Base-by-base conservation (phyloP, 35 echinoderm and acorn worm genomes). In the Apostichopus japonicus region DNA sequence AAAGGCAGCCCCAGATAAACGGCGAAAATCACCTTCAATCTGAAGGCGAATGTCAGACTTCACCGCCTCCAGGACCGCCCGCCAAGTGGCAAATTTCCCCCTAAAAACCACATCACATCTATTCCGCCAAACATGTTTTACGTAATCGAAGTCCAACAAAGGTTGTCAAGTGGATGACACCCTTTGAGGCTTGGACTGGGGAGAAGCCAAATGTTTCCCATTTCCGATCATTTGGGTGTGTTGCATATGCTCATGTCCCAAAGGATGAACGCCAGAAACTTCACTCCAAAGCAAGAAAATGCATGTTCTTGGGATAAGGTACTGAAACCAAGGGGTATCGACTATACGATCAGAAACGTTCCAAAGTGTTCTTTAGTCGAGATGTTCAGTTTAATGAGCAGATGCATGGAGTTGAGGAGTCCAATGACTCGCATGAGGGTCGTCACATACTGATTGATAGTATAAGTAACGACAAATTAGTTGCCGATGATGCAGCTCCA, bases 391-490 rank as follows among this genome's bases (percentile, higher is more conserved):
- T 27, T 57, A 13, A 84, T 54, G 81, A 57, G 53, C 9, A 13
- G 81, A 21, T 84, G 81, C 53, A 84, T 84, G 81, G 81, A 21
- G 44, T 27, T 53, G 11, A 84, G 22, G 53, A 84, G 81, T 51
- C 80, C 24, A 84, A 25, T 53, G 55, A 84, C 44, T 9, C 7
- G 11, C 10, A 54, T 44, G 10, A 13, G 11, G 80, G 54, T 52
- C 53, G 23, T 13, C 14, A 54, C 55, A 57, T 54, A 57, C 23
- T 19, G 17, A 57, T 84, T 84, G 81, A 57, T 52, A 9, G 24
- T 8, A 9, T 10, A 0, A 10, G 58, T 86, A 11, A 86, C 1
- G 11, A 56, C 11, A 19, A 56, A 17, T 16, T 17, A 24, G 11
- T 22, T 54, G 24, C 23, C 10, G 78, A 80, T 80, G 78, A 51